A percentile compares a stretch with the other conserved stretches of the same genome.
Conservation (phyloP, 2,113 vertebrate species). For the Eupsittula cactorum region DNA sequence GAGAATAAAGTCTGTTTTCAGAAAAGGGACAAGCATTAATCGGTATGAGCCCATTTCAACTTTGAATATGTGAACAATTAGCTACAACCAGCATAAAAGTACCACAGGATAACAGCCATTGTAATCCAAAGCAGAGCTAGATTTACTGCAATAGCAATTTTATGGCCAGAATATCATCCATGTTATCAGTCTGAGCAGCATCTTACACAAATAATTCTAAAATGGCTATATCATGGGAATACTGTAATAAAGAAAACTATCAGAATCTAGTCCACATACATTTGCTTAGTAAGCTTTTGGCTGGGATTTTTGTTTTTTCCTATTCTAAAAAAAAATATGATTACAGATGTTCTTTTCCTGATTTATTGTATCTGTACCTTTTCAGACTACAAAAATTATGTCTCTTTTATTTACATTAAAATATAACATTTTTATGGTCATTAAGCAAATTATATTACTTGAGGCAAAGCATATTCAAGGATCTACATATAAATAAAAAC, state of each 20-base stretch:
- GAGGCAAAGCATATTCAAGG: slow-evolving; percentile 51
- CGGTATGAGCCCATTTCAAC: background rate
- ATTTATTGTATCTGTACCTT: slow-evolving; percentile 20
- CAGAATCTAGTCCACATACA: background rate
- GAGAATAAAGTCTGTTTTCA: background rate
- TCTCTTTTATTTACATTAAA: slow-evolving; percentile 28
- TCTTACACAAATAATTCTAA: background rate
- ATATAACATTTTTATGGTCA: slow-evolving; percentile 13
- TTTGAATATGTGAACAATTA: background rate
- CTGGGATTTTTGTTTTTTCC: background rate
- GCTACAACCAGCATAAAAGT: background rate
- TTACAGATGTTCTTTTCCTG: slow-evolving; percentile 48
- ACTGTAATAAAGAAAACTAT: background rate
- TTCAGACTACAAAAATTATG: slow-evolving; percentile 10
- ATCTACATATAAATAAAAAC: slow-evolving; percentile 71
- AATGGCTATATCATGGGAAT: background rate
- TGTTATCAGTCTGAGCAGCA: background rate
- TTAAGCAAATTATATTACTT: slow-evolving; percentile 56
- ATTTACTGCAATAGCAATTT: background rate
- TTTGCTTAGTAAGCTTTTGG: background rate
- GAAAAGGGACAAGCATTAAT: background rate
- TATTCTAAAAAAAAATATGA: slow-evolving; percentile 20
- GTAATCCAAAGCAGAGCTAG: background rate
- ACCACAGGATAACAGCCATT: background rate
- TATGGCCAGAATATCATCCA: background rate